Conservation (phyloP, 2,888 invertebrate species). For the Meta bourneti region DNA sequence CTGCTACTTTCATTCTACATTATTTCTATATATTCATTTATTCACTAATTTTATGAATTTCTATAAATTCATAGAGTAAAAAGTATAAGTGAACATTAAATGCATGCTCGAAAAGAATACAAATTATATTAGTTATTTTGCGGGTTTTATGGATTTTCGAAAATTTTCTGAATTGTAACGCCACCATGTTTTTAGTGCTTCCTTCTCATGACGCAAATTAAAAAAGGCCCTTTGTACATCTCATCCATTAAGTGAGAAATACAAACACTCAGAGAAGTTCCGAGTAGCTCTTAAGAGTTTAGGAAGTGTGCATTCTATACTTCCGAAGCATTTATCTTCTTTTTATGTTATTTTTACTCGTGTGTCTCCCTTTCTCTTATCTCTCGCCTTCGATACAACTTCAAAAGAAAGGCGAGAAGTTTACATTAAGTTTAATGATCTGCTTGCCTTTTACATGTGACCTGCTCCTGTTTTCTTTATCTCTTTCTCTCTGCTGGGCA, state of each 20-base stretch:
- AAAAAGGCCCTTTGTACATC: slow-evolving; percentile 1
- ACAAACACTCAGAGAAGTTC: slow-evolving; percentile 47
- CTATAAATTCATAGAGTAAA: too few species aligned
- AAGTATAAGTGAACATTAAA: too few species aligned
- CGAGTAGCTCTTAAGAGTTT: slow-evolving; percentile 42
- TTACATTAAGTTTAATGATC: slow-evolving; percentile 62
- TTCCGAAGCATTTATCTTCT: slow-evolving; percentile 25
- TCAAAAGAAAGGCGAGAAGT: slow-evolving; percentile 24
- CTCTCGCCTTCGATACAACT: neutral
- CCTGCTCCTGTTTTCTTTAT: neutral
- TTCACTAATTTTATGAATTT: too few species aligned
- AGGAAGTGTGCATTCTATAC: slow-evolving; percentile 14
- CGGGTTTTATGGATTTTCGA: neutral
- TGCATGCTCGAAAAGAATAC: too few species aligned
- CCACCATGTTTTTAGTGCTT: slow-evolving; percentile 4
- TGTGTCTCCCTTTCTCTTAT: neutral
- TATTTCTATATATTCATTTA: too few species aligned
- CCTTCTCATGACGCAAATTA: neutral
- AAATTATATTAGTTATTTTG: too few species aligned
- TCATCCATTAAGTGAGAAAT: slow-evolving; percentile 53
- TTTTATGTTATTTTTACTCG: slow-evolving; percentile 6
- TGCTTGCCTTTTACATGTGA: slow-evolving; percentile 11
- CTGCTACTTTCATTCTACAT: too few species aligned
- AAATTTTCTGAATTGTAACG: neutral
- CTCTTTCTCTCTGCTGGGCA: neutral